These are phyloP conservation scores for Glyphotaelius pellucidus DNA, from an alignment of 2,888 invertebrate species.

Conservation along the genomic window DNA sequence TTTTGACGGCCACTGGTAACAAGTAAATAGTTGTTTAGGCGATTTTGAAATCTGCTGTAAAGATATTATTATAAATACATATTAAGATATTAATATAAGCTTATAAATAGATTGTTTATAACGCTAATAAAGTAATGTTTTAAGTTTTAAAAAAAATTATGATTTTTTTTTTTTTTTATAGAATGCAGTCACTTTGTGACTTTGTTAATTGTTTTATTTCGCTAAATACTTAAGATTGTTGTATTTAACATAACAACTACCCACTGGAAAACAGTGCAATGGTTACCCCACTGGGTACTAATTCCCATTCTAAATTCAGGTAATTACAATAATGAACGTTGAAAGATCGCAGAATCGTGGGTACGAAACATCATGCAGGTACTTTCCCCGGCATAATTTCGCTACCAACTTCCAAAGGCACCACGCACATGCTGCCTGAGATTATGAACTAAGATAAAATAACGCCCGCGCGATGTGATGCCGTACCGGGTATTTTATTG, in stretches of 20 bases:
- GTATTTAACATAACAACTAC: background rate
- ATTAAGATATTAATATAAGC: too few relatives aligned
- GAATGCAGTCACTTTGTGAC: too few relatives aligned
- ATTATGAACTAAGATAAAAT: conserved; percentile 28
- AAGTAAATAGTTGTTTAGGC: too few relatives aligned
- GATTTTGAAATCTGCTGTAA: too few relatives aligned
- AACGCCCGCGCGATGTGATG: conserved; percentile 30
- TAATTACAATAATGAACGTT: background rate
- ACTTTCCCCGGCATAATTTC: background rate
- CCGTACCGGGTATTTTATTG: conserved; percentile 53
- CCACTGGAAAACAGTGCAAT: background rate
- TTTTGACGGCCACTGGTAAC: too few relatives aligned
- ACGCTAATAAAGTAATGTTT: too few relatives aligned
- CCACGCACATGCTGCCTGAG: conserved; percentile 9
- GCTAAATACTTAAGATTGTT: background rate
- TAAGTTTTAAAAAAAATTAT: too few relatives aligned
- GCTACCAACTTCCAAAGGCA: background rate
- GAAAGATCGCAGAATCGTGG: background rate
- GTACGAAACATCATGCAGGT: background rate
- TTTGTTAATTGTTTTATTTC: too few relatives aligned
- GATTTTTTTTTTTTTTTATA: too few relatives aligned
- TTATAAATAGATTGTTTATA: too few relatives aligned
- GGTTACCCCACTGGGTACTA: background rate
- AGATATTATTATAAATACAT: too few relatives aligned
- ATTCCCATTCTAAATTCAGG: background rate